Conservation (phyloP, 2,797 vertebrate genomes). For the Anguilla marmorata region DNA sequence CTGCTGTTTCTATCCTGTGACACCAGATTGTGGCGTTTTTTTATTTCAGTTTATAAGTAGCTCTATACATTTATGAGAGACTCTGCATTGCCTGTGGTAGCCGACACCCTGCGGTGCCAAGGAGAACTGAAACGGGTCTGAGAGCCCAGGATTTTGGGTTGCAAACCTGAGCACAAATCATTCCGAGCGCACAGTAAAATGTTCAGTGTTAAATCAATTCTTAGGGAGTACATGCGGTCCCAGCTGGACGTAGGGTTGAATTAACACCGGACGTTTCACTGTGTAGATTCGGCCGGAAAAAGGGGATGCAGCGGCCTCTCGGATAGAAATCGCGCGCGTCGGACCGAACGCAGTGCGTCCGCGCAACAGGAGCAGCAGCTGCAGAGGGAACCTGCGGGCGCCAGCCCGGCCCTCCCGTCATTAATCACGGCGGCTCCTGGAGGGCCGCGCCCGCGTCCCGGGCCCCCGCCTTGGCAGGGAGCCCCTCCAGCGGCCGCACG, state of each 20-base stretch:
- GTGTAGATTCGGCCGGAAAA: background rate
- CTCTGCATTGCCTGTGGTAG: background rate
- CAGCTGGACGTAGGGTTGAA: background rate
- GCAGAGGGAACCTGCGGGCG: conserved; percentile 59
- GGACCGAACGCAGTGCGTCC: conserved; percentile 39
- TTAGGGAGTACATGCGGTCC: background rate
- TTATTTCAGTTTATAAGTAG: background rate
- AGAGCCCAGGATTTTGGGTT: background rate
- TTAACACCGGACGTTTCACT: background rate
- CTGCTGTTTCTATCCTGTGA: background rate
- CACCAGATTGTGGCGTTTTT: background rate
- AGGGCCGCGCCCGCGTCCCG: conserved; percentile 50
- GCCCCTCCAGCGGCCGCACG: conserved; percentile 50
- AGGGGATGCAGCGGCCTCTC: background rate
- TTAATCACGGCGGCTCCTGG: conserved; percentile 58
- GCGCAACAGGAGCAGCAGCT: conserved; percentile 47
- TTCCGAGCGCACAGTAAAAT: background rate
- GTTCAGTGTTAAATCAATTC: background rate
- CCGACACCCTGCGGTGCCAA: background rate
- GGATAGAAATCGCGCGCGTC: background rate
- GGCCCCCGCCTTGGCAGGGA: conserved; percentile 46
- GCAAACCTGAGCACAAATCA: background rate
- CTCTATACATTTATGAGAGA: background rate
- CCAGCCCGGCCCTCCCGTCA: conserved; percentile 48
- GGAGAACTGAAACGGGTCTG: background rate